Conservation (phyloP, 2,797 vertebrate genomes). For the Typhlichthys eigenmanni region DNA sequence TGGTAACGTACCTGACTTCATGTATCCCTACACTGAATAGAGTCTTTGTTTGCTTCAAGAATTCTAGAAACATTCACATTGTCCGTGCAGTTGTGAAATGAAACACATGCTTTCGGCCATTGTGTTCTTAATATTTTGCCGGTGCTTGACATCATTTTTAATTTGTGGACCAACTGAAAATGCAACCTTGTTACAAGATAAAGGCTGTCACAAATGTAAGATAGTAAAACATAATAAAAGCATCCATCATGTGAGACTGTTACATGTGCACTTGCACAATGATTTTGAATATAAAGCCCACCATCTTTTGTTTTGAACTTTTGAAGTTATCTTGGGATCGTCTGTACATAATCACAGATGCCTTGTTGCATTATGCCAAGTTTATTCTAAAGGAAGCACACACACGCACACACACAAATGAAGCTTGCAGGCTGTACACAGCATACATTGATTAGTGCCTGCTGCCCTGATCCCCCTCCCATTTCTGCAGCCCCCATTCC, state of each 20-base stretch:
- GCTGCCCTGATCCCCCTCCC: conserved; percentile 47
- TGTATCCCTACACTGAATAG: conserved; percentile 35
- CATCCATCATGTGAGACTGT: too few species aligned
- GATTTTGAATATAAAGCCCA: not conserved
- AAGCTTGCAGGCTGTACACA: conserved; percentile 38
- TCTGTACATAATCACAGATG: not conserved
- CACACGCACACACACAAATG: conserved; percentile 5
- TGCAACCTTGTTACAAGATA: too few species aligned
- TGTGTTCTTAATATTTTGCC: not conserved
- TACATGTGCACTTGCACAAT: not conserved
- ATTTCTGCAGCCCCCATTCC: conserved; percentile 73
- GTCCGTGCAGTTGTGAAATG: conserved; percentile 10
- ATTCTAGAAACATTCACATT: conserved; percentile 29
- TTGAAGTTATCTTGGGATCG: not conserved
- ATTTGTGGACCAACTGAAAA: too few species aligned
- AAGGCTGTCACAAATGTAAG: too few species aligned
- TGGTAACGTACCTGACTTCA: conserved; percentile 51
- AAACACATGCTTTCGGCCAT: not conserved
- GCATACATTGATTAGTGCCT: conserved; percentile 79
- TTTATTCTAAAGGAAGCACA: conserved; percentile 24
- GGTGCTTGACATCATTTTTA: too few species aligned
- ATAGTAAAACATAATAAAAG: not conserved
- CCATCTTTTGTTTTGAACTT: not conserved
- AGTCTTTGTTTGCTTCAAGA: conserved; percentile 27
- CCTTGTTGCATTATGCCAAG: not conserved